Evolutionary conservation across 2,888 invertebrate genomes (phyloP), one percentile per base, ranked within the genome.

Genomic region (Abrostola tripartita): DNA sequence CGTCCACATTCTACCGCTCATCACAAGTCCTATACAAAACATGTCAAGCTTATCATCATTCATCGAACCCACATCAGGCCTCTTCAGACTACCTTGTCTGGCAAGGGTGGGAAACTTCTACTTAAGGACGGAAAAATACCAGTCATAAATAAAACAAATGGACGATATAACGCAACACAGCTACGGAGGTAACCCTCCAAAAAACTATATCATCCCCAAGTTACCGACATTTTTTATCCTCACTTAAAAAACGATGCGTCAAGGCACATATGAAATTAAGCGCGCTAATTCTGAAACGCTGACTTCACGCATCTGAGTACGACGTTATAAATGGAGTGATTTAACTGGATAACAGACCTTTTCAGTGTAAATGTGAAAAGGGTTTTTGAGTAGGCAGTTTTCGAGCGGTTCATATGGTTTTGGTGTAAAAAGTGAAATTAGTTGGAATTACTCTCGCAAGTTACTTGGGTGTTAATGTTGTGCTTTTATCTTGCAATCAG

Each of bases 371-470:
- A 78, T 55, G 73, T 65, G 76, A 74, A 78, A 63, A 77, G 76
- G 76, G 76, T 78, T 78, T 69, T 72, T 56, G 65, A 64, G 76
- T 57, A 65, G 69, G 66, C 76, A 64, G 76, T 67, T 75, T 66
- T 75, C 50, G 59, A 47, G 52, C 12, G 53, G 38, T 35, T 58
- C 68, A 49, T 63, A 59, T 56, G 61, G 77, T 75, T 61, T 56
- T 56, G 38, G 53, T 35, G 37, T 40, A 64, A 74, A 74, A 72
- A 70, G 52, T 42, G 49, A 52, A 74, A 78, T 64, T 74, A 61
- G 66, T 68, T 61, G 63, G 41, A 76, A 74, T 76, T 74, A 72
- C 59, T 67, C 49, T 0, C 14, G 44, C 38, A 61, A 64, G 49
- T 60, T 50, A 59, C 64, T 57, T 61, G n/a, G 52, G 44, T 35